phyloP scores from a whole-genome alignment of 2,888 invertebrate genomes.

The Linyphia triangularis region DNA sequence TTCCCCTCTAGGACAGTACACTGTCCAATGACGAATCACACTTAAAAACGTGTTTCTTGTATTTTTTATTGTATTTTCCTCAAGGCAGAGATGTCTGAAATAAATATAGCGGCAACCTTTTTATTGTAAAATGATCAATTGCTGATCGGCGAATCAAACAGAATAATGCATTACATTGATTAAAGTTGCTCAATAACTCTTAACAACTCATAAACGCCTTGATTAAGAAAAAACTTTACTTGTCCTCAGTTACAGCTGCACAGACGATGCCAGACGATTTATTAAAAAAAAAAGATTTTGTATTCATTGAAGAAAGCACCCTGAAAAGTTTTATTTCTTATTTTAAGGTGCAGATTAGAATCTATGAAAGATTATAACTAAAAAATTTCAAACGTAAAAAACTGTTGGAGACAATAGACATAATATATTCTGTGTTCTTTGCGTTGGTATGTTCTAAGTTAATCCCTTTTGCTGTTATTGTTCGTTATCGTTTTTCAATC shows the following conservation, averaged over 20 bases:
- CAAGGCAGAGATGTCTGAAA: neutral
- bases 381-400: slow-evolving; percentile 1
- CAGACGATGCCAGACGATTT: slow-evolving; percentile 5
- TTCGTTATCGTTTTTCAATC: slow-evolving; percentile 21
- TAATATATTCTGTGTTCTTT: neutral
- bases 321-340: too few species aligned
- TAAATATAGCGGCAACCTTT: slow-evolving; percentile 17
- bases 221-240: neutral
- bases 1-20: neutral
- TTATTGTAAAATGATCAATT: neutral
- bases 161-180: slow-evolving; percentile 15
- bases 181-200: slow-evolving; percentile 32
- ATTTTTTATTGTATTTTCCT: neutral
- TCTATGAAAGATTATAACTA: too few species aligned
- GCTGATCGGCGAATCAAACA: neutral
- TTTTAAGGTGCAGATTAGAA: too few species aligned
- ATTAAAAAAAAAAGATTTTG: neutral
- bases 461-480: slow-evolving; percentile 7
- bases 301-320: too few species aligned
- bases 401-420: slow-evolving; percentile 20
- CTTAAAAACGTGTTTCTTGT: neutral
- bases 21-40: neutral
- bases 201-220: slow-evolving; percentile 5
- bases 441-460: neutral
- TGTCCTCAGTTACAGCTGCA: neutral